These are phyloP conservation scores for Trogon melanurus DNA, from an alignment of 2,113 vertebrate genomes.

Conservation along the genomic window DNA sequence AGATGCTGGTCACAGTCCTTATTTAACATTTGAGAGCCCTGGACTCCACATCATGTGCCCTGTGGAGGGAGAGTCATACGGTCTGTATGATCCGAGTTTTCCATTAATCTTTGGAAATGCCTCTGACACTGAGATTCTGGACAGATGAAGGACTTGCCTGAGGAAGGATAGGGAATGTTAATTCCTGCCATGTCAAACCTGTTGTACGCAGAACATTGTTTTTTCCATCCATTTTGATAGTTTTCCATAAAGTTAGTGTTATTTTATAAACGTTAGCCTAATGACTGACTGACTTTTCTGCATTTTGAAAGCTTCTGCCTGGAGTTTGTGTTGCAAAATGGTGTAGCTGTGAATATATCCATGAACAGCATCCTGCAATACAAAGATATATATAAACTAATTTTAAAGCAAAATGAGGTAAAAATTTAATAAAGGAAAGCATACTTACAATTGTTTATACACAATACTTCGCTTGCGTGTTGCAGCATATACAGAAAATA, in stretches of 20 bases:
- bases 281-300: neutral
- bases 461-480: neutral
- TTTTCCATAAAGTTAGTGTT: neutral
- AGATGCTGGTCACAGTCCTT: neutral
- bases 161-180: neutral
- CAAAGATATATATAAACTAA: neutral
- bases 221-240: neutral
- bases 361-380: neutral
- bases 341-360: neutral
- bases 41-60: neutral
- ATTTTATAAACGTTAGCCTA: neutral
- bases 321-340: neutral
- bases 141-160: neutral
- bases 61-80: rapidly evolving
- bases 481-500: neutral
- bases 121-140: neutral
- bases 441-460: neutral
- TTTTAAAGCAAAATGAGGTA: neutral
- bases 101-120: neutral
- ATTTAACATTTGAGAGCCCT: neutral
- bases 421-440: neutral
- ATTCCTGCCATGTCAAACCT: neutral
- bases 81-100: neutral
- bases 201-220: neutral
- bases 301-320: neutral